A percentile compares a stretch with the other conserved stretches of the same genome.
Conservation (phyloP, 2,888 invertebrate species). For the Parnassius smintheus region DNA sequence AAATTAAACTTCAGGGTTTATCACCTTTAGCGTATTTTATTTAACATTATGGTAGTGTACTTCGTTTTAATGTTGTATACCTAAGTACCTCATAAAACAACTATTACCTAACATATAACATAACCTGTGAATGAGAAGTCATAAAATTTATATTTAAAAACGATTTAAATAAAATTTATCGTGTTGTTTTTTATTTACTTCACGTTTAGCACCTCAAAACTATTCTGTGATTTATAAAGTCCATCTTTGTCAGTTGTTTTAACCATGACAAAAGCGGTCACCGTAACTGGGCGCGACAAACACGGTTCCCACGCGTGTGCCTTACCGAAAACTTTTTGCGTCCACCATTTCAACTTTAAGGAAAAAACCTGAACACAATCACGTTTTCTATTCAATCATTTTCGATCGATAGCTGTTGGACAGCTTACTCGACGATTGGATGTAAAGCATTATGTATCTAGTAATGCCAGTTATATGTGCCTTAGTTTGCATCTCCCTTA, state of each 20-base stretch:
- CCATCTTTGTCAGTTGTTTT: neutral
- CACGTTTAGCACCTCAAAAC: too few relatives aligned
- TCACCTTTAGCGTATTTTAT: too few relatives aligned
- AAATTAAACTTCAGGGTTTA: too few relatives aligned
- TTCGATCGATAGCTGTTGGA: conserved; percentile 17
- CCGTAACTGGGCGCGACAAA: conserved; percentile 30
- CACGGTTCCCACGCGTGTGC: conserved; percentile 77
- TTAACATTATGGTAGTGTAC: too few relatives aligned
- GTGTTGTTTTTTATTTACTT: too few relatives aligned
- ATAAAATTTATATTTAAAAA: too few relatives aligned
- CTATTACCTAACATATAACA: neutral
- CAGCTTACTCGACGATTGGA: conserved; percentile 8
- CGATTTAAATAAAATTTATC: too few relatives aligned
- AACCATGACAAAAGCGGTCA: conserved; percentile 32
- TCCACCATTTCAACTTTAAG: conserved; percentile 58
- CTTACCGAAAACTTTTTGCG: conserved; percentile 73
- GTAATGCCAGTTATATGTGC: too few relatives aligned
- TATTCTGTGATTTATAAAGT: neutral
- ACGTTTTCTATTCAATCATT: conserved; percentile 67
- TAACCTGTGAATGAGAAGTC: too few relatives aligned
- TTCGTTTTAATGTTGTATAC: too few relatives aligned
- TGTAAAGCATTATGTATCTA: neutral
- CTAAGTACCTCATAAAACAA: too few relatives aligned
- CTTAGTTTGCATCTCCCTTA: too few relatives aligned
- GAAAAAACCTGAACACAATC: conserved; percentile 69